Conservation (phyloP, 2,113 vertebrate species). For the Ranitomeya imitator region DNA sequence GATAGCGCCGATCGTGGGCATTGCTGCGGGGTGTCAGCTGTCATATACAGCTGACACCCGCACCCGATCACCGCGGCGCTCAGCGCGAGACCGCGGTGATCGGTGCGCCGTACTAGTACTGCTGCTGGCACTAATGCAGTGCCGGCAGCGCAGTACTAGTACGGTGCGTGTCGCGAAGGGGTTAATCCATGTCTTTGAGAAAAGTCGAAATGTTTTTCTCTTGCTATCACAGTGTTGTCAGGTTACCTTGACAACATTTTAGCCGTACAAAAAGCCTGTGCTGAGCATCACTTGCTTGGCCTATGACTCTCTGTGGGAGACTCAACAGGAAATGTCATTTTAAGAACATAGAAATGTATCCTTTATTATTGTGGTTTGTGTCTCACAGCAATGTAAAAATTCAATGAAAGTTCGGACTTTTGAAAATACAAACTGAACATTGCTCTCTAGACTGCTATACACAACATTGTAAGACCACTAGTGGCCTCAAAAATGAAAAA, state of each 20-base stretch:
- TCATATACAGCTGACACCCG: too few relatives aligned
- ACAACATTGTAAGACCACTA: not conserved
- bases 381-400: not conserved
- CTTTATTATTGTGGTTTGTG: not conserved
- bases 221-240: not conserved
- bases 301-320: conserved; percentile 4
- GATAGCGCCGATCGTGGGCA: too few relatives aligned
- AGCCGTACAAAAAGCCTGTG: not conserved
- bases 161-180: too few relatives aligned
- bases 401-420: not conserved
- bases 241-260: conserved; percentile 8
- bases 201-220: not conserved
- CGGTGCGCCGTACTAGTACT: too few relatives aligned
- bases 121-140: too few relatives aligned
- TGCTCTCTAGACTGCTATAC: not conserved
- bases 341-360: not conserved
- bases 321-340: not conserved
- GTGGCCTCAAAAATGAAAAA: not conserved
- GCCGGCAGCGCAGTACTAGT: too few relatives aligned
- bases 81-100: too few relatives aligned
- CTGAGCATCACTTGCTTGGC: not conserved
- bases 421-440: not conserved
- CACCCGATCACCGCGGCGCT: too few relatives aligned
- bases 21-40: too few relatives aligned
- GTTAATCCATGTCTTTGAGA: not conserved